Evolutionary conservation across 2,113 vertebrate species (phyloP).

Genomic region (Rallus limicola): DNA sequence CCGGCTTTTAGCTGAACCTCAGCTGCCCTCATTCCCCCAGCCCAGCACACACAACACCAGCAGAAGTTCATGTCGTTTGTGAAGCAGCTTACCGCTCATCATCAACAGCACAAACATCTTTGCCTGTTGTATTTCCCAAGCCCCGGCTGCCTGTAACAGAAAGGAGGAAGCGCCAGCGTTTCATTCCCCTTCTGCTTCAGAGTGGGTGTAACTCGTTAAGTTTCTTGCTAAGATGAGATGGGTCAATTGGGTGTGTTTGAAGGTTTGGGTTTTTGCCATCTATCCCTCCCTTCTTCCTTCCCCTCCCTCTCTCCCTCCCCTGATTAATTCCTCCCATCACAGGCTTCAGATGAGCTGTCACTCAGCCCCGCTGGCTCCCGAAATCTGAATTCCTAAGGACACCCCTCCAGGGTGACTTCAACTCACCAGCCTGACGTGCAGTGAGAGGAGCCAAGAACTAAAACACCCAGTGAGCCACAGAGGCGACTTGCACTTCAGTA

Average conservation of each 20-base stretch:
- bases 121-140: neutral
- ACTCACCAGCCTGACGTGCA: neutral
- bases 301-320: conserved; percentile 12
- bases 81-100: conserved; percentile 59
- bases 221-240: conserved; percentile 69
- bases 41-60: neutral
- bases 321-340: conserved; percentile 10
- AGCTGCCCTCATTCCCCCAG: neutral
- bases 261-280: conserved; percentile 52
- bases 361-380: neutral
- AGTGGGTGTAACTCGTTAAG: conserved; percentile 77
- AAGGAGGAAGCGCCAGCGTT: conserved; percentile 70
- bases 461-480: neutral
- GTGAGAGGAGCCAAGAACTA: neutral
- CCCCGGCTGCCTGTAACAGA: conserved; percentile 22
- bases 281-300: neutral
- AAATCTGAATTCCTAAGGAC: conserved; percentile 18
- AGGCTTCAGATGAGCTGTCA: conserved; percentile 12
- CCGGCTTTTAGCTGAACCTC: neutral
- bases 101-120: conserved; percentile 43
- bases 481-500: neutral
- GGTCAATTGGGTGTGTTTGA: conserved; percentile 76
- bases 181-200: conserved; percentile 58
- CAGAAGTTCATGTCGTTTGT: neutral
- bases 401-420: neutral